A percentile compares a stretch with the other conserved stretches of the same genome.
Conservation (phyloP, 2,797 vertebrate species). For the Myiothlypis chrysogaster region DNA sequence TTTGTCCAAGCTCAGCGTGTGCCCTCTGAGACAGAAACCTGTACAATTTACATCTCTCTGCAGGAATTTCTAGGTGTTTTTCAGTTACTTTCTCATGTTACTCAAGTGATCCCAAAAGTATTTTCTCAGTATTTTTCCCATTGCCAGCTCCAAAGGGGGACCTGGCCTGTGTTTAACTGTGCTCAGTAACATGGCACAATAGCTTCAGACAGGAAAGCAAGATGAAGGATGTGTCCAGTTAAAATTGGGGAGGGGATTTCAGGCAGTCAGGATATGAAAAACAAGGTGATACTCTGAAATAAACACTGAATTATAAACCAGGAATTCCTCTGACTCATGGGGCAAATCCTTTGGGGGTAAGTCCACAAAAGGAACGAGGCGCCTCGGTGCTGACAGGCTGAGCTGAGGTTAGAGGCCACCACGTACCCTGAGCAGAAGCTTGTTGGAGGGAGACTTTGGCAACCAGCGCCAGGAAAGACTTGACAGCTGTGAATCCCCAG, state of each 20-base stretch:
- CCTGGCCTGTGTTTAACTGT: neutral
- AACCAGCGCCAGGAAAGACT: neutral
- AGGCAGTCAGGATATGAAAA: constrained; percentile 57
- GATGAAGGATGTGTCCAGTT: constrained; percentile 57
- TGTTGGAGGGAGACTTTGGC: constrained; percentile 16
- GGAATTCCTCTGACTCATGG: constrained; percentile 67
- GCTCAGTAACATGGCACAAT: neutral
- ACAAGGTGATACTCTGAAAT: constrained; percentile 63
- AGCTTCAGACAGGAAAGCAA: constrained; percentile 25
- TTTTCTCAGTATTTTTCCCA: neutral
- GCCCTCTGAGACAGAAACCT: constrained; percentile 20
- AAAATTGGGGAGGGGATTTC: neutral
- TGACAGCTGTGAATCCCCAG: constrained; percentile 7
- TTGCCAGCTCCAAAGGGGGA: neutral
- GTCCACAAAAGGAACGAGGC: constrained; percentile 38
- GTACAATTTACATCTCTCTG: neutral
- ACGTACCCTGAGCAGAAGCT: neutral
- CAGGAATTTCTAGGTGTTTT: neutral
- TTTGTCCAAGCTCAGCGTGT: neutral
- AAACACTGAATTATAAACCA: constrained; percentile 65
- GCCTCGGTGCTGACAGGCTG: constrained; percentile 1
- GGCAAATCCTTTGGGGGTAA: constrained; percentile 53
- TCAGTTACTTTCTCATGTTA: neutral
- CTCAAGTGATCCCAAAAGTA: neutral
- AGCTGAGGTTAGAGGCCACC: constrained; percentile 46